phyloP scores from a whole-genome alignment of 1,140 invertebrate species.

The Drosophila lacertosa region DNA sequence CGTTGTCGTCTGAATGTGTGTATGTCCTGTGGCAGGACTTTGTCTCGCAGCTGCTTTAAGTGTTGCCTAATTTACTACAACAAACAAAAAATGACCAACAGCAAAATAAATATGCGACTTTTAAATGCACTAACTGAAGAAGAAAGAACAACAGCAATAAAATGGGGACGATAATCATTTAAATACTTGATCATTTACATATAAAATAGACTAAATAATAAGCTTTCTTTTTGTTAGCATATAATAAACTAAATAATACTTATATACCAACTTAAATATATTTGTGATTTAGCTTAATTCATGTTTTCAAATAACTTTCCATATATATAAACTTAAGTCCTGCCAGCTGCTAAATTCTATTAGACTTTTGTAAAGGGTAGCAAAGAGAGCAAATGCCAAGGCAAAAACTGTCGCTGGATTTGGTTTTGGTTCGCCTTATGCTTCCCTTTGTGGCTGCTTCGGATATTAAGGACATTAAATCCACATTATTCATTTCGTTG shows the following conservation, averaged over 20 bases:
- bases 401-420: conserved; percentile 38
- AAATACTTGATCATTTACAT: no score
- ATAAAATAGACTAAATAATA: no score
- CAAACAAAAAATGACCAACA: conserved; percentile 11
- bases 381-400: conserved; percentile 14
- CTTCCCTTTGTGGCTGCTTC: conserved; percentile 51
- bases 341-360: not conserved
- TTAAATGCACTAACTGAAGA: conserved; percentile 13
- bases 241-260: no score
- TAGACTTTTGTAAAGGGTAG: conserved; percentile 4
- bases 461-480: conserved; percentile 70
- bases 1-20: conserved; percentile 19
- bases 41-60: conserved; percentile 56
- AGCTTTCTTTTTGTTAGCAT: no score
- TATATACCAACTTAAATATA: no score
- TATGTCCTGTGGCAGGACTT: conserved; percentile 29
- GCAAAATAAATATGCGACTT: not conserved
- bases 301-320: no score
- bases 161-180: no score
- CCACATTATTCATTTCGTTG: conserved; percentile 63
- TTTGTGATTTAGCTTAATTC: no score
- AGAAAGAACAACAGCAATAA: not conserved
- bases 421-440: conserved; percentile 27
- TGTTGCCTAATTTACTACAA: conserved; percentile 67
- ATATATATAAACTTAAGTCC: no score